Evolutionary conservation across 1,140 invertebrate species (phyloP).

Genomic region (Drosophila sulfurigaster): DNA sequence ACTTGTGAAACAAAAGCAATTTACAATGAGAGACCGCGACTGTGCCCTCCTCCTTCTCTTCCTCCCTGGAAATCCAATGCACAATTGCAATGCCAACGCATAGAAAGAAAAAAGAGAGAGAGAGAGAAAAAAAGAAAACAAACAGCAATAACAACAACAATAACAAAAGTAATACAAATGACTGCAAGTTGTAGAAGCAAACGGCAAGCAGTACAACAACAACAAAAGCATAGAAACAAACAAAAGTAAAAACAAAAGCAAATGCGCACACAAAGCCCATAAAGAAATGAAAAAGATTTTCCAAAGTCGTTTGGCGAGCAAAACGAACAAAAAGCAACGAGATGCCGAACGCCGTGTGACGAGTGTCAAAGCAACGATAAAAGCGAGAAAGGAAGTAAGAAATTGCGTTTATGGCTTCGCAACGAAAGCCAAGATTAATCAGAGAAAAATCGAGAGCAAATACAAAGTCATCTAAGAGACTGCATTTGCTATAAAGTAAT

Average conservation of each 20-base stretch:
- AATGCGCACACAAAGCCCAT: constrained; percentile 19
- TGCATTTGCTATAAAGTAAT: constrained; percentile 18
- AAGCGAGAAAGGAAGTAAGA: constrained; percentile 1
- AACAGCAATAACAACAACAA: constrained; percentile 21
- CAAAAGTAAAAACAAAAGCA: constrained; percentile 10
- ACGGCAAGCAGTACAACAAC: constrained; percentile 21
- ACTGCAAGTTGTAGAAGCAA: constrained; percentile 51
- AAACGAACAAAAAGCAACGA: constrained; percentile 11
- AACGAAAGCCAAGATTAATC: constrained; percentile 10
- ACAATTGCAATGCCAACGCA: constrained; percentile 36
- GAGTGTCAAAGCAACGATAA: constrained; percentile 10
- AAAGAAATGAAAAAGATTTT: constrained; percentile 54
- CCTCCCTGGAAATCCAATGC: constrained; percentile 36
- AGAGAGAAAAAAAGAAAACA: constrained; percentile 12
- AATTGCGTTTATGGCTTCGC: constrained; percentile 28
- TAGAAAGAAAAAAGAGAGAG: constrained; percentile 18
- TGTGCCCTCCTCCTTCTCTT: not conserved
- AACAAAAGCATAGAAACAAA: constrained; percentile 1
- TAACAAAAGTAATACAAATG: constrained; percentile 55
- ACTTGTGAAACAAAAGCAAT: constrained; percentile 51
- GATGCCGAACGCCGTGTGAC: constrained; percentile 1
- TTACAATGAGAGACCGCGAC: constrained; percentile 47
- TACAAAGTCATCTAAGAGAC: not conserved
- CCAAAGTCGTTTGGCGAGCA: constrained; percentile 41
- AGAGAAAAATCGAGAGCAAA: not conserved